A percentile compares a stretch with the other conserved stretches of the same genome.
Evolutionary conservation across 2,113 vertebrate genomes (phyloP).

Genomic region (Epinephelus lanceolatus): DNA sequence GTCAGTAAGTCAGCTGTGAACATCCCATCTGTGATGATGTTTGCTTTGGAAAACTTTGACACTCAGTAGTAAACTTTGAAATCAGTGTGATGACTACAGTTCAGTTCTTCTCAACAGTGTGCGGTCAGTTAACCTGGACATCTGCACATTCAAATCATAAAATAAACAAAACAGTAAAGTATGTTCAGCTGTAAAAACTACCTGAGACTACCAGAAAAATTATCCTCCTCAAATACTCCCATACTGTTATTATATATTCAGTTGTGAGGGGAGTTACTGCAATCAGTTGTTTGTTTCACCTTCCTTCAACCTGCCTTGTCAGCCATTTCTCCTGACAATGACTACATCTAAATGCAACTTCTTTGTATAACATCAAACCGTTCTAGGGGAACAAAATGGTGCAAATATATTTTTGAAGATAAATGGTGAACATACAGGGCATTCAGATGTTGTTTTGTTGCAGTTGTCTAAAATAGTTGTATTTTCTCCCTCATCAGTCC

Average conservation of each 20-base stretch:
- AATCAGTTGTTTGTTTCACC: neutral
- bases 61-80: slow-evolving; percentile 18
- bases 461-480: neutral
- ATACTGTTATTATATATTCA: neutral
- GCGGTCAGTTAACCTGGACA: slow-evolving; percentile 1
- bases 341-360: neutral
- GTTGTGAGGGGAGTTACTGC: neutral
- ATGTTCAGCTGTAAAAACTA: neutral
- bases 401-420: neutral
- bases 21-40: neutral
- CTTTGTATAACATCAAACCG: neutral
- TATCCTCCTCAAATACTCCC: neutral
- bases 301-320: neutral
- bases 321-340: neutral
- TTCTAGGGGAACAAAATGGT: neutral
- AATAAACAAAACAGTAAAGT: neutral
- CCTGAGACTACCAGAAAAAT: slow-evolving; percentile 11
- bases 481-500: neutral
- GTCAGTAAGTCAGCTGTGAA: neutral
- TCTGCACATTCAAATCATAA: neutral
- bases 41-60: neutral
- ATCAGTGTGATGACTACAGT: neutral
- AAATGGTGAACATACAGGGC: neutral
- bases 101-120: slow-evolving; percentile 9
- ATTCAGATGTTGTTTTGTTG: neutral